A percentile compares a stretch with the other conserved stretches of the same genome.
Evolutionary conservation across 2,888 invertebrate species (phyloP).

Genomic region (Habroteleia sp.): DNA sequence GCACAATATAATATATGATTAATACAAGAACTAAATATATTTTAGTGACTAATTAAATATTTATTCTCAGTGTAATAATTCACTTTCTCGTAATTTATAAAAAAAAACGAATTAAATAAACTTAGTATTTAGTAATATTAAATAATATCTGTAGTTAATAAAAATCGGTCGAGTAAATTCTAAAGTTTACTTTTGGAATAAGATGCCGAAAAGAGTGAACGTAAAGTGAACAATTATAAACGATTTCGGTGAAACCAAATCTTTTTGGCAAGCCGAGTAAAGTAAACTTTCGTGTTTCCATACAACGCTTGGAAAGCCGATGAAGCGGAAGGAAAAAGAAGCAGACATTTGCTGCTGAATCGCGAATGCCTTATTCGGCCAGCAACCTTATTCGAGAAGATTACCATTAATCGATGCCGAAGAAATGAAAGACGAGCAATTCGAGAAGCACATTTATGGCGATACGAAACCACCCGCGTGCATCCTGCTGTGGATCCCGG

Average conservation of each 20-base stretch:
- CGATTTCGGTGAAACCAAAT: slow-evolving; percentile 46
- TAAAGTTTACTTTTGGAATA: no score
- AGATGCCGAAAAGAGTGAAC: no score
- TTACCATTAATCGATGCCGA: slow-evolving; percentile 53
- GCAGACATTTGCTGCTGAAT: slow-evolving; percentile 40
- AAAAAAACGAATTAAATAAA: no score
- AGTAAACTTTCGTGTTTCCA: slow-evolving; percentile 77
- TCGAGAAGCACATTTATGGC: slow-evolving; percentile 44
- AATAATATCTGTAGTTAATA: no score
- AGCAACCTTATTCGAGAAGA: slow-evolving; percentile 45
- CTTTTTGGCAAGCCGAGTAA: slow-evolving; percentile 75
- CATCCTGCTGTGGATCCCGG: slow-evolving; percentile 73
- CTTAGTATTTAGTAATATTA: no score
- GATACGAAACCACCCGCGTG: slow-evolving; percentile 69
- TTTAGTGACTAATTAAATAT: no score
- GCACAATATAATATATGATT: no score
- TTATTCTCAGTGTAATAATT: no score
- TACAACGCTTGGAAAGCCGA: slow-evolving; percentile 58
- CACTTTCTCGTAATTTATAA: no score
- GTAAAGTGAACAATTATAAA: slow-evolving; percentile 40
- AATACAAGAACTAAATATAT: no score
- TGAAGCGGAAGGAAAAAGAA: slow-evolving; percentile 62
- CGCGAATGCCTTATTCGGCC: slow-evolving; percentile 47
- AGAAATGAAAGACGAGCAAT: slow-evolving; percentile 44
- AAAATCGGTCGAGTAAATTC: no score